A percentile compares a stretch with the other conserved stretches of the same genome.
phyloP scores from a whole-genome alignment of 1,140 invertebrate genomes.

The Drosophila willistoni region DNA sequence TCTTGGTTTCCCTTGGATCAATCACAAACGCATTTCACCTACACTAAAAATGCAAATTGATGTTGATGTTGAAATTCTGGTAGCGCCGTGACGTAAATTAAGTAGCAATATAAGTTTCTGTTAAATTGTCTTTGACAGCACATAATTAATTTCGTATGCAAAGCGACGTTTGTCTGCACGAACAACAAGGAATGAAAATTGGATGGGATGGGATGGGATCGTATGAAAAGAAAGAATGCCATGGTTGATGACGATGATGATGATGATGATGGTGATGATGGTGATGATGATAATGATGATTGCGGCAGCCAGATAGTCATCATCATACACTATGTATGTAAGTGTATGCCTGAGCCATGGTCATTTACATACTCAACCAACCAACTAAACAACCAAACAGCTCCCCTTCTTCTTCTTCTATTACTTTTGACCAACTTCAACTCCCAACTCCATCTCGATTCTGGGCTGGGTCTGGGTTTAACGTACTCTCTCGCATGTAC shows the following conservation, averaged over 20 bases:
- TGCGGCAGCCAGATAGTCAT: conserved; percentile 62
- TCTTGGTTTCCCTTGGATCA: conserved; percentile 46
- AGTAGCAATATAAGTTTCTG: conserved; percentile 80
- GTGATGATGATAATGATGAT: conserved; percentile 55
- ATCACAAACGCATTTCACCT: conserved; percentile 73
- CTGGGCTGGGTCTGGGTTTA: conserved; percentile 43
- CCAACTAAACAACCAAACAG: conserved; percentile 20
- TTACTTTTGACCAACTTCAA: conserved; percentile 9
- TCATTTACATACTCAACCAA: conserved; percentile 66
- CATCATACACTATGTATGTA: conserved; percentile 31
- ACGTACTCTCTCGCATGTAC: conserved; percentile 65
- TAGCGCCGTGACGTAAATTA: conserved; percentile 80
- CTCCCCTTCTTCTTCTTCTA: conserved; percentile 5
- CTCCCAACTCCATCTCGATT: conserved; percentile 37
- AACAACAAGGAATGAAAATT: conserved; percentile 57
- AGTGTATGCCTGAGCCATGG: conserved; percentile 25
- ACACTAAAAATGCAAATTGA: conserved; percentile 74
- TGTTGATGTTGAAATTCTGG: conserved; percentile 59
- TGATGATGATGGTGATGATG: too few relatives aligned
- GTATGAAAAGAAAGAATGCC: conserved; percentile 55
- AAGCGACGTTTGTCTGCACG: conserved; percentile 57
- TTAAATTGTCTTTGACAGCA: conserved; percentile 74
- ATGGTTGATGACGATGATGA: conserved; percentile 36
- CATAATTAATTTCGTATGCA: conserved; percentile 79
- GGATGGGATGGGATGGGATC: conserved; percentile 26